These are phyloP conservation scores for Syndactyla subalaris DNA, from an alignment of 2,797 vertebrate genomes.

Conservation along the genomic window DNA sequence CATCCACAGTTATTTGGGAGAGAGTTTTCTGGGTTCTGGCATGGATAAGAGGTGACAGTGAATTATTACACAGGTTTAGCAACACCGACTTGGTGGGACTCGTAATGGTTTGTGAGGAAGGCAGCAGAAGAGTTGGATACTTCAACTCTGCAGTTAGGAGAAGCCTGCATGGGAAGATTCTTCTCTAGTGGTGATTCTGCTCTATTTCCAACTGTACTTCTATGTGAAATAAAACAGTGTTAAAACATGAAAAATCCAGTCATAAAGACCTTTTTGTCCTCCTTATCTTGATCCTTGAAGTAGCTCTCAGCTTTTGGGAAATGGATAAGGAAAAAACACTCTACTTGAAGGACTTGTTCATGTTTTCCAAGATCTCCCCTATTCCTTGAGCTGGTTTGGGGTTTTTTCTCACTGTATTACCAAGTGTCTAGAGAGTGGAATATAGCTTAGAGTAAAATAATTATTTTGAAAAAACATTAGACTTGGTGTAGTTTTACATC, in stretches of 20 bases:
- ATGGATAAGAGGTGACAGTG: not conserved
- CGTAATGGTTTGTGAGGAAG: not conserved
- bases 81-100: not conserved
- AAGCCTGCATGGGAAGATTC: rapidly evolving
- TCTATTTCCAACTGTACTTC: not conserved
- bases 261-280: not conserved
- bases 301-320: not conserved
- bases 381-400: not conserved
- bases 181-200: not conserved
- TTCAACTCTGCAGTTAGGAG: not conserved
- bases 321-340: not conserved
- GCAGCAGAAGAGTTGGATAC: not conserved
- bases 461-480: not conserved
- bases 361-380: not conserved
- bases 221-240: not conserved
- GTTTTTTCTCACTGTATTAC: not conserved
- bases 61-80: not conserved
- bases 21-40: not conserved
- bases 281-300: not conserved
- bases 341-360: not conserved
- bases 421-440: rapidly evolving
- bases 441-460: not conserved
- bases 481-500: not conserved
- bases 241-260: not conserved
- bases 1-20: not conserved